Conservation (phyloP, 2,888 invertebrate genomes). For the Metallyticus violacea region DNA sequence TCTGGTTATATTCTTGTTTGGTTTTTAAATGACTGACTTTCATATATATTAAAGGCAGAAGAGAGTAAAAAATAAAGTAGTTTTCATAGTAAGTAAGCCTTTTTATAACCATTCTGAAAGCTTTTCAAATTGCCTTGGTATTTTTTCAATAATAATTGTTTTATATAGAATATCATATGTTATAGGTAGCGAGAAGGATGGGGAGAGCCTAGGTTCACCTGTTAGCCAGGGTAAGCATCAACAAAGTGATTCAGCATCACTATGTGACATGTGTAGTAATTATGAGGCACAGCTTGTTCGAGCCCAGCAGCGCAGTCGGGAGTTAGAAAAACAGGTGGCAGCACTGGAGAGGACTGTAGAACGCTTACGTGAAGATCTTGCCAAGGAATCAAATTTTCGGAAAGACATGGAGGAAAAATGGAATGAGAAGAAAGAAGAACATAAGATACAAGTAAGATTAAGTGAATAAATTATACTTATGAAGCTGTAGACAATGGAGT, state of each 20-base stretch:
- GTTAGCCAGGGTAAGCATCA: slow-evolving; percentile 13
- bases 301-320: slow-evolving; percentile 59
- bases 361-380: slow-evolving; percentile 61
- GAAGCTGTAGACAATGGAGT: no score
- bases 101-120: neutral
- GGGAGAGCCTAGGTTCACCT: slow-evolving; percentile 18
- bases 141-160: neutral
- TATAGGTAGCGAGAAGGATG: neutral
- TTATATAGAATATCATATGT: neutral
- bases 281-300: slow-evolving; percentile 80
- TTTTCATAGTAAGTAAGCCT: no score
- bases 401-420: slow-evolving; percentile 76
- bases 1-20: no score
- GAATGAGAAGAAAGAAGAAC: slow-evolving; percentile 71
- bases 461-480: no score
- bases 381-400: slow-evolving; percentile 68
- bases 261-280: slow-evolving; percentile 85
- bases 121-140: neutral
- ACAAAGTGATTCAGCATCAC: neutral
- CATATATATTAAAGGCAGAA: no score
- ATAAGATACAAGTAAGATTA: slow-evolving; percentile 61
- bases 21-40: no score
- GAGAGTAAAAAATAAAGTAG: no score
- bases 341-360: slow-evolving; percentile 53
- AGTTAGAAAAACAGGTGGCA: slow-evolving; percentile 41